Evolutionary conservation across 2,888 invertebrate species (phyloP), one percentile per base, ranked within the genome.

Genomic region (Sphecodes monilicornis): DNA sequence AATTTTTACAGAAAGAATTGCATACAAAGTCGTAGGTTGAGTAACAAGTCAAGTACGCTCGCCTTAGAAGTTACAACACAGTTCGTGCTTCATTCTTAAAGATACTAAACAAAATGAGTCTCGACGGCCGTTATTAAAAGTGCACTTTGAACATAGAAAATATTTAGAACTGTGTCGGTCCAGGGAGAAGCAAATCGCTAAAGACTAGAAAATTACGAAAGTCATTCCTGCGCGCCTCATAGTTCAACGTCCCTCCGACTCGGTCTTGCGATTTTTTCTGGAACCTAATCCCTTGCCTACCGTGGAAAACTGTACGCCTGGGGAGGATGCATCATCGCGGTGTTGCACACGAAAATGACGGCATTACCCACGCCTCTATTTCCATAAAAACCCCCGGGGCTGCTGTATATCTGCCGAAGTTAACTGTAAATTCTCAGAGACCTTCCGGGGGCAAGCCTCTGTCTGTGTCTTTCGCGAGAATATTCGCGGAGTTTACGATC

Each of bases 371-470:
- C 86, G 79, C 86, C 86, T 86, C 54, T 72, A 16, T 68, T 50
- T 36, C 66, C 50, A 29, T 32, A 73, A 84, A 84, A 83, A 78
- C 41, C 71, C 60, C 11, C 50, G 46, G 4, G 43, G 32, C 73
- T 11, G 69, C 68, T 73, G 78, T 78, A 76, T 81, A 80, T 75
- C 76, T 57, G 82, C 46, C 83, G 50, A 71, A 41, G 75, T 73
- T 88, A 88, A 89, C 88, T 85, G 88, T 88, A 88, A 88, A 87
- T 81, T 78, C 76, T 68, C 54, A 69, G 68, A 70, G 41, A 79
- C 64, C 76, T 32, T 75, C 26, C 66, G 36, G 18, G 54, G 29
- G 18, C 13, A 54, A 68, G 54, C 41, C 50, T 50, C 50, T 8
- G 50, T 22, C 71, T 36, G 70, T 54, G 72, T 68, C 68, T 72